phyloP scores from a whole-genome alignment of 2,113 vertebrate genomes.

The Menura novaehollandiae region DNA sequence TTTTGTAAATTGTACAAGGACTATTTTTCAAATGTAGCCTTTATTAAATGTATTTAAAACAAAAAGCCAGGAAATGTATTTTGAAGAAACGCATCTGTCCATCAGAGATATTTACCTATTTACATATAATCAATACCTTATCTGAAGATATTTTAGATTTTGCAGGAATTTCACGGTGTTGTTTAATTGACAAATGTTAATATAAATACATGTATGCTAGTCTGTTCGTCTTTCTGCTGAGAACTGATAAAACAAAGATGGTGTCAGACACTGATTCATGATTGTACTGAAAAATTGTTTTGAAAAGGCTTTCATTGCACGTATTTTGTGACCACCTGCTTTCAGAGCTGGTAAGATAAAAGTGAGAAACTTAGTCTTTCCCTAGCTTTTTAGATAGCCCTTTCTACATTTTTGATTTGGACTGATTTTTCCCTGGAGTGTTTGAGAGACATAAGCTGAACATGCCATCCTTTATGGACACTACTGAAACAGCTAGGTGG shows the following conservation, averaged over 20 bases:
- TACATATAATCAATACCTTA: background rate
- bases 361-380: background rate
- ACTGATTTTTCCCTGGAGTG: background rate
- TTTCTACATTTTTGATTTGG: background rate
- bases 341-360: background rate
- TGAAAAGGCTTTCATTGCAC: slow-evolving; percentile 9
- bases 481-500: slow-evolving; percentile 57
- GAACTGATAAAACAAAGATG: slow-evolving; percentile 28
- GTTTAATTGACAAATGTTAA: background rate
- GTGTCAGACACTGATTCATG: slow-evolving; percentile 17
- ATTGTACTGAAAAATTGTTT: slow-evolving; percentile 1
- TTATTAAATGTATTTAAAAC: background rate
- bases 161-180: background rate
- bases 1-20: background rate
- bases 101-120: background rate
- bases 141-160: slow-evolving; percentile 17
- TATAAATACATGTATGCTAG: background rate
- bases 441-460: background rate
- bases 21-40: background rate
- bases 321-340: background rate
- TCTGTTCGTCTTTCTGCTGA: slow-evolving; percentile 42
- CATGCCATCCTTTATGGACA: background rate
- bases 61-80: background rate
- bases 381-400: background rate
- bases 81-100: background rate